A percentile compares a stretch with the other conserved stretches of the same genome.
Evolutionary conservation across 2,888 invertebrate species (phyloP).

Genomic region (Ametastegia equiseti): DNA sequence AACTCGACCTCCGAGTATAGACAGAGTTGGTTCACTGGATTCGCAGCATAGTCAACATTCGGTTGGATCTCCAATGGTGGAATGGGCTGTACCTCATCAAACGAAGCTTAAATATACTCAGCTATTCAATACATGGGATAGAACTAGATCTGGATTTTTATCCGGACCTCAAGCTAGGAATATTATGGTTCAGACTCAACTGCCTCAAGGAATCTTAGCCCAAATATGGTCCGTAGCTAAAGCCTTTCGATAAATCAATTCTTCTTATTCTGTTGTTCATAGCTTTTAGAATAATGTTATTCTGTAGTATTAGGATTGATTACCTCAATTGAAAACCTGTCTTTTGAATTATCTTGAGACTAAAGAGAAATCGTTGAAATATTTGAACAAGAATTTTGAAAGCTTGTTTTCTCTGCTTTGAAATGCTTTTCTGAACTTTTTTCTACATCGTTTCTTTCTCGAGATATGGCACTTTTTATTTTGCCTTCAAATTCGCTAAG

Average conservation of each 20-base stretch:
- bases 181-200: slow-evolving; percentile 94
- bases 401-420: no score
- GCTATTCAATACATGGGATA: slow-evolving; percentile 94
- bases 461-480: no score
- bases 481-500: no score
- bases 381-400: no score
- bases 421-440: no score
- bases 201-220: slow-evolving; percentile 93
- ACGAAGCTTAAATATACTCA: slow-evolving; percentile 95
- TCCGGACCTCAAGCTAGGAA: slow-evolving; percentile 95
- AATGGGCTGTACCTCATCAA: slow-evolving; percentile 93
- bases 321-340: no score
- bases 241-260: background rate
- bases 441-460: no score
- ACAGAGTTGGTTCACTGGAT: slow-evolving; percentile 80
- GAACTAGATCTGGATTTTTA: slow-evolving; percentile 90
- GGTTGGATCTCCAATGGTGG: slow-evolving; percentile 78
- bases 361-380: no score
- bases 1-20: slow-evolving; percentile 75
- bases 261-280: background rate
- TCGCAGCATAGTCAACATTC: slow-evolving; percentile 76
- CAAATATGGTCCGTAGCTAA: slow-evolving; percentile 89
- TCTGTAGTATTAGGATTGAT: no score
- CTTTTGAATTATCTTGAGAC: no score
- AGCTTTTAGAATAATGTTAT: no score